Conservation (phyloP, 2,797 vertebrate species). For the Antrozous pallidus region DNA sequence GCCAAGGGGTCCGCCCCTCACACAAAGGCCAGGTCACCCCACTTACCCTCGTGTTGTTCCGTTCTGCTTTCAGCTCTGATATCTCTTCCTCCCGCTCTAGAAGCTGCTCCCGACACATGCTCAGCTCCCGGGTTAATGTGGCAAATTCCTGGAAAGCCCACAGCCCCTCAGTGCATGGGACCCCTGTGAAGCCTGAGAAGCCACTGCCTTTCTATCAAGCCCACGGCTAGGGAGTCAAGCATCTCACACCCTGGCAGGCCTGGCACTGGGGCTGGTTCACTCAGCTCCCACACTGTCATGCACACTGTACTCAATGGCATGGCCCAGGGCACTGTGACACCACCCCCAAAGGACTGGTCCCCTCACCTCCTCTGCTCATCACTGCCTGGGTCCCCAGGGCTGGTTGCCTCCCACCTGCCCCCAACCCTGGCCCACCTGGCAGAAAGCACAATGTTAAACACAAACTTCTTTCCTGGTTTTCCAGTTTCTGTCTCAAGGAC, state of each 20-base stretch:
- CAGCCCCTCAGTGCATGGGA: background rate
- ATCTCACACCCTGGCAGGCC: background rate
- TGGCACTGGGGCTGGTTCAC: background rate
- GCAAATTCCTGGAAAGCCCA: constrained; percentile 91
- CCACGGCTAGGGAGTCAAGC: background rate
- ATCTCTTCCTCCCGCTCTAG: constrained; percentile 98
- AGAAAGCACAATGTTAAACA: background rate
- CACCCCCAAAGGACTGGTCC: background rate
- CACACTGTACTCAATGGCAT: background rate
- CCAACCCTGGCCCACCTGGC: background rate
- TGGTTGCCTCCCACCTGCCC: background rate
- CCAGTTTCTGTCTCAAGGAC: background rate
- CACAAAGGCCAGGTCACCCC: background rate
- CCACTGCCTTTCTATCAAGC: background rate
- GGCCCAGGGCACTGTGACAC: background rate
- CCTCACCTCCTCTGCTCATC: background rate
- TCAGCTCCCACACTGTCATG: background rate
- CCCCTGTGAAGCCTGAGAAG: background rate
- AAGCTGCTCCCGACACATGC: constrained; percentile 94
- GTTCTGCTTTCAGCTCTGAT: constrained; percentile 96
- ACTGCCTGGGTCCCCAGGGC: background rate
- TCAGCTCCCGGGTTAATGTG: constrained; percentile 95
- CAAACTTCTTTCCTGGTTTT: background rate
- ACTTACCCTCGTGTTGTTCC: constrained; percentile 96
- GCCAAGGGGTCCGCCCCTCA: background rate